Base-by-base conservation (phyloP, 2,113 vertebrate genomes). In the Isurus oxyrinchus region DNA sequence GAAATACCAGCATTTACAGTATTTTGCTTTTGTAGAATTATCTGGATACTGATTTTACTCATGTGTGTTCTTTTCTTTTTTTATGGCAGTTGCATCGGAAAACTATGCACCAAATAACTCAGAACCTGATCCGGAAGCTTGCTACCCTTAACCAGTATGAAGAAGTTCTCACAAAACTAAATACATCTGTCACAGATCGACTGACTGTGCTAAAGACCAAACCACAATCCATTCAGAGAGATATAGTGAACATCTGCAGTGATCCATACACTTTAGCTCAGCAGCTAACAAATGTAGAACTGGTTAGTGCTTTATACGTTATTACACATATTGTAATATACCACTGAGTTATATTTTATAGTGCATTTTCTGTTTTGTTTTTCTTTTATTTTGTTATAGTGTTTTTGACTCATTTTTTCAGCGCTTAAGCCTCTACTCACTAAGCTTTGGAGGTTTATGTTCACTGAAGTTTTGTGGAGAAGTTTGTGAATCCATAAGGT, bases 251-350 rank as follows among this genome's bases (percentile, higher is more conserved):
- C 7, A 97, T 99, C 97, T 99, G 99, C 97, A 99, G 97, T 7
- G 99, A 99, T 97, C 98, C 99, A 4, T 99, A 99, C 53, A 98
- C 98, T 0, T 96, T 99, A 96, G 99, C 99, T 94, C 99, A 99
- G 97, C 99, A 99, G 97, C 98, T 99, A 97, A 99, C 99, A 0
- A 99, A 99, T 97, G 98, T 99, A 96, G 99, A 99, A 96, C 98
- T 99, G 97, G 99, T 99, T 97, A 98, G 98, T 96, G 5, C 23
- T 21, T 91, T 53, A 19, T 69, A 55, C 14, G n/a, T 91, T 91
- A 31, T 59, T 35, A 61, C 3, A 72, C 19, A 16, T n/a, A 59
- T 94, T 23, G 19, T 40, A 31, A 13, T 13, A 49, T 49, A 44
- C 59, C 16, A 44, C 3, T 55, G 49, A 49, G 53, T 55, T 88